Evolutionary conservation across 2,797 vertebrate genomes (phyloP).

Genomic region (Pangasius sanitwongsei): DNA sequence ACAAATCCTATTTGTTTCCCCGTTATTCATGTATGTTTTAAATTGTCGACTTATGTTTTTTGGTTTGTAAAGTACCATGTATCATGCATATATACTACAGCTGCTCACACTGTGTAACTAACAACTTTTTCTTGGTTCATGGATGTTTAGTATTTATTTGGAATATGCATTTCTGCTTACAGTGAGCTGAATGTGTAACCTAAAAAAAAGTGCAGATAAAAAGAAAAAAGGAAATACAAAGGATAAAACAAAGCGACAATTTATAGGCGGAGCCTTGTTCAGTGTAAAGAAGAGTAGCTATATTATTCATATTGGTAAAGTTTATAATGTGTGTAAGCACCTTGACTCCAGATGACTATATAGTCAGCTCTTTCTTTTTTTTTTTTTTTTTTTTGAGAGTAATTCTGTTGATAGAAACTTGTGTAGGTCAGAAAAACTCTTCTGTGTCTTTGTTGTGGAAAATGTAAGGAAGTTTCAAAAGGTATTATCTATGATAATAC

Average conservation of each 20-base stretch:
- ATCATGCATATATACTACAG: conserved; percentile 1
- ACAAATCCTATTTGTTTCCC: background rate
- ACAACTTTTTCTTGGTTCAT: conserved; percentile 20
- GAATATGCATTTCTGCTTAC: conserved; percentile 15
- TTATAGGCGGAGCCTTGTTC: conserved; percentile 36
- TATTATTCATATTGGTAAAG: conserved; percentile 44
- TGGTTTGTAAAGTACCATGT: background rate
- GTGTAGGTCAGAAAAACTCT: background rate
- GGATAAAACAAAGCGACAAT: conserved; percentile 4
- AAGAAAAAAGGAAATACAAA: background rate
- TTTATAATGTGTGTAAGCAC: conserved; percentile 36
- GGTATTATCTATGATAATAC: background rate
- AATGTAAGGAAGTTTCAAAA: background rate
- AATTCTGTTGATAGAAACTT: background rate
- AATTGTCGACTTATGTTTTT: background rate
- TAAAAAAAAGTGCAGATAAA: conserved; percentile 12
- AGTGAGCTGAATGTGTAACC: conserved; percentile 21
- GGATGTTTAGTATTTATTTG: conserved; percentile 51
- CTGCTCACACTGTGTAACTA: conserved; percentile 3
- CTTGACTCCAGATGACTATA: conserved; percentile 19
- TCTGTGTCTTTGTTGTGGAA: background rate
- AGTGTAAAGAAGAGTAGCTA: conserved; percentile 54
- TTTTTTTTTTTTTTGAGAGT: background rate
- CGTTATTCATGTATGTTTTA: background rate
- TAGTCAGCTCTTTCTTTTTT: conserved; percentile 1